phyloP scores from a whole-genome alignment of 92 coral and sea anemone genomes.

The Umimayanthus kanabou region DNA sequence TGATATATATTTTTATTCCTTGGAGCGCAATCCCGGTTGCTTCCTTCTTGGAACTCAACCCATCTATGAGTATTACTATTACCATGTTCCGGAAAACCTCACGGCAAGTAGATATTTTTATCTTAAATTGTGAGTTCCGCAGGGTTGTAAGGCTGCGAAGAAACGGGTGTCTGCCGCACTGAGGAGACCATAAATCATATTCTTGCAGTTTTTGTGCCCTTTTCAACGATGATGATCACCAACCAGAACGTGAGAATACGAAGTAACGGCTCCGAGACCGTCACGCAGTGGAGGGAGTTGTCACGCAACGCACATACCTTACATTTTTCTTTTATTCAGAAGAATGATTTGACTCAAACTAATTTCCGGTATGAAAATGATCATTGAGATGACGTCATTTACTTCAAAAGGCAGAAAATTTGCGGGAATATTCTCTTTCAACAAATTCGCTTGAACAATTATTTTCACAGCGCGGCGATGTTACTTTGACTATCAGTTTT shows the following conservation, averaged over 20 bases:
- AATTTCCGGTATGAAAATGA: conserved; percentile 4
- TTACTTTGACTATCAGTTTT: background rate
- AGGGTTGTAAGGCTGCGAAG: too few species aligned
- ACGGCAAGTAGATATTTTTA: too few species aligned
- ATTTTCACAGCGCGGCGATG: background rate
- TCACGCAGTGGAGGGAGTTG: background rate
- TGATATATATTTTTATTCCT: too few species aligned
- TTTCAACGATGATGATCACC: too few species aligned
- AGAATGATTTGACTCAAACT: background rate
- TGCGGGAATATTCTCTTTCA: background rate
- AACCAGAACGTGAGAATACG: background rate
- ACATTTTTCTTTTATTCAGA: background rate
- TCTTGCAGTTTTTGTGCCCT: too few species aligned
- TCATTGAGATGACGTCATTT: background rate
- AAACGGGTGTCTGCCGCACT: too few species aligned
- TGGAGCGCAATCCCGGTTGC: too few species aligned
- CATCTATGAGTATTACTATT: too few species aligned
- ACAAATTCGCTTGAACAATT: background rate
- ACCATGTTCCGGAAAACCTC: too few species aligned
- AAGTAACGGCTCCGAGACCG: background rate
- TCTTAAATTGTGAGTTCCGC: too few species aligned
- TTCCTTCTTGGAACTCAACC: too few species aligned
- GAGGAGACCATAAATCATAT: too few species aligned
- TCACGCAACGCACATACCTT: conserved; percentile 22
- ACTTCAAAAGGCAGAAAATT: background rate